Percentiles rank a stretch among this genome's conserved stretches.
Conservation (phyloP, 2,888 invertebrate species). For the Ichneumoninae sp. region DNA sequence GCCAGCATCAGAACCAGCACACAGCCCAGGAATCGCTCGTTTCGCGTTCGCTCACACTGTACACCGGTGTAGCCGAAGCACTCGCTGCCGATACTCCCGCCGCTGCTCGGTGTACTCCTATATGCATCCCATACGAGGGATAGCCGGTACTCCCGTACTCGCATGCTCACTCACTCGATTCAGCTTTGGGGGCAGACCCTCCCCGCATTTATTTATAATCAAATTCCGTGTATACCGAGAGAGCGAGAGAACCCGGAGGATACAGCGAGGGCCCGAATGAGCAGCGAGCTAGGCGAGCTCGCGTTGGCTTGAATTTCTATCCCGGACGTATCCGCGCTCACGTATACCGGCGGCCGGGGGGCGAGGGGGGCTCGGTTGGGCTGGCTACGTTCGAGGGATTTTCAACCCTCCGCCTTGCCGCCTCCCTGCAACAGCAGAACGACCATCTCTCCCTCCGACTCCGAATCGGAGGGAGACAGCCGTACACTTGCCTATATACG, state of each 20-base stretch:
- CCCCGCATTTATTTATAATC: slow-evolving; percentile 84
- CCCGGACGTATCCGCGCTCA: slow-evolving; percentile 74
- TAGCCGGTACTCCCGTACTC: slow-evolving; percentile 56
- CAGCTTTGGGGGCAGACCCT: slow-evolving; percentile 69
- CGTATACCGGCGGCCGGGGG: slow-evolving; percentile 66
- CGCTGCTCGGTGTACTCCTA: slow-evolving; percentile 32
- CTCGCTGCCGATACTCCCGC: slow-evolving; percentile 55
- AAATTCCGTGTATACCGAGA: slow-evolving; percentile 78
- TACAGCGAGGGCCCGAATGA: slow-evolving; percentile 53
- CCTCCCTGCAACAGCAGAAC: slow-evolving; percentile 43
- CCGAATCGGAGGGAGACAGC: slow-evolving; percentile 45
- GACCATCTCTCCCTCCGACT: slow-evolving; percentile 46
- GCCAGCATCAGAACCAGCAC: slow-evolving; percentile 37
- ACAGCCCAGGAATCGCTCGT: slow-evolving; percentile 52
- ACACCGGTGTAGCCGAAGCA: slow-evolving; percentile 40
- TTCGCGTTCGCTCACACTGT: slow-evolving; percentile 59
- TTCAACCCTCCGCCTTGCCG: slow-evolving; percentile 57
- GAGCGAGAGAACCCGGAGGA: slow-evolving; percentile 40
- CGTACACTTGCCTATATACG: slow-evolving; percentile 42
- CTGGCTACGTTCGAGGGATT: slow-evolving; percentile 66
- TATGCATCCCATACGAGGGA: slow-evolving; percentile 67
- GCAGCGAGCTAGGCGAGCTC: slow-evolving; percentile 54
- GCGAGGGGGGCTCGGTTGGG: slow-evolving; percentile 39
- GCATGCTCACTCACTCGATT: slow-evolving; percentile 55
- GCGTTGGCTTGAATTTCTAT: slow-evolving; percentile 82